Percentiles rank a stretch among this genome's conserved stretches.
Conservation (phyloP, 1,140 invertebrate genomes). For the Anoplolepis gracilipes region DNA sequence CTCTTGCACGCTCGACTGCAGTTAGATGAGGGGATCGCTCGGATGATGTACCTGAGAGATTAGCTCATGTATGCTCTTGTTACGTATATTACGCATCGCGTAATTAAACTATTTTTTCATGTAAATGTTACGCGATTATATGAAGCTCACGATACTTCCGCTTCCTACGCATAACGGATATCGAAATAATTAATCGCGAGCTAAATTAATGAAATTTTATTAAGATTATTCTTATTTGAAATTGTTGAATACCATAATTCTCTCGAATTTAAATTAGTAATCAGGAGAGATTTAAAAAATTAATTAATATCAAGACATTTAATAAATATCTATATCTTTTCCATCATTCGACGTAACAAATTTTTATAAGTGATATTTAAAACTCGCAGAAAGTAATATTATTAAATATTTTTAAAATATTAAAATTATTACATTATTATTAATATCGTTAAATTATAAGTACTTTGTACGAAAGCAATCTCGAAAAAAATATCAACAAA, state of each 20-base stretch:
- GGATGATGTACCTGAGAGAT: constrained; percentile 74
- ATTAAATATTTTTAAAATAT: background rate
- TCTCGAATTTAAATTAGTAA: background rate
- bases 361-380: background rate
- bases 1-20: constrained; percentile 59
- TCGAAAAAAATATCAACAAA: too few species aligned
- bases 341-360: background rate
- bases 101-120: constrained; percentile 6
- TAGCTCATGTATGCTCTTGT: constrained; percentile 63
- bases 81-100: constrained; percentile 48
- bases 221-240: background rate
- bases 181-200: background rate
- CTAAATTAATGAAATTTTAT: background rate
- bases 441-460: background rate
- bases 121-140: constrained; percentile 32
- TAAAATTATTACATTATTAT: too few species aligned
- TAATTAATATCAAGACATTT: background rate
- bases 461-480: background rate
- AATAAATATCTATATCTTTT: background rate
- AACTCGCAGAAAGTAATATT: constrained; percentile 6
- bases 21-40: constrained; percentile 70
- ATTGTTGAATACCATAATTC: background rate
- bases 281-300: background rate
- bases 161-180: background rate
- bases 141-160: background rate